These are phyloP conservation scores for Rhopalosiphum maidis DNA, from an alignment of 1,140 invertebrate genomes.

Conservation along the genomic window DNA sequence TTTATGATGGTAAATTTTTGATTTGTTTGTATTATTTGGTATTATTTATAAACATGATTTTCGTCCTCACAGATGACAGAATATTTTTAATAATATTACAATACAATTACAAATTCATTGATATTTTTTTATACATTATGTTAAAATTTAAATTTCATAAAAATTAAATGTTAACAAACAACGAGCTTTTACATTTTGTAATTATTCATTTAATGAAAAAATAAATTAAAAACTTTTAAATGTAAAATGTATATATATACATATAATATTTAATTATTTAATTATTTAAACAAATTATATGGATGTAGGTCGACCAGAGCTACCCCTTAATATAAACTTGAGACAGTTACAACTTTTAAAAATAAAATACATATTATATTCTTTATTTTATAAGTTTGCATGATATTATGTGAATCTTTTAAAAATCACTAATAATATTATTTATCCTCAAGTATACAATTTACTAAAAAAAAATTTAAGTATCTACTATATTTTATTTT, in stretches of 20 bases:
- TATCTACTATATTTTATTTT: not conserved
- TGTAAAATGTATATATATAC: not conserved
- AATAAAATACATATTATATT: not conserved
- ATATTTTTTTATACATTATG: not conserved
- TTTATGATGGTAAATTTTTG: not conserved
- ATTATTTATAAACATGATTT: not conserved
- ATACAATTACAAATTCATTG: not conserved
- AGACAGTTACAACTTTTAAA: not conserved
- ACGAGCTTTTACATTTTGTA: not conserved
- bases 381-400: not conserved
- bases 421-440: not conserved
- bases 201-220: not conserved
- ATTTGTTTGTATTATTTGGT: not conserved
- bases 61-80: not conserved
- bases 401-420: not conserved
- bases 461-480: not conserved
- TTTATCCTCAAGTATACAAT: not conserved
- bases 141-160: not conserved
- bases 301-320: not conserved
- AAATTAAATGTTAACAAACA: not conserved
- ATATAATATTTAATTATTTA: not conserved
- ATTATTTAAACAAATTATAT: slow-evolving; percentile 28
- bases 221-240: not conserved
- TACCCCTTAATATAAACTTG: slow-evolving; percentile 2
- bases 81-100: not conserved